Base-by-base conservation (phyloP, 2,797 vertebrate genomes). In the Mergus octosetaceus region DNA sequence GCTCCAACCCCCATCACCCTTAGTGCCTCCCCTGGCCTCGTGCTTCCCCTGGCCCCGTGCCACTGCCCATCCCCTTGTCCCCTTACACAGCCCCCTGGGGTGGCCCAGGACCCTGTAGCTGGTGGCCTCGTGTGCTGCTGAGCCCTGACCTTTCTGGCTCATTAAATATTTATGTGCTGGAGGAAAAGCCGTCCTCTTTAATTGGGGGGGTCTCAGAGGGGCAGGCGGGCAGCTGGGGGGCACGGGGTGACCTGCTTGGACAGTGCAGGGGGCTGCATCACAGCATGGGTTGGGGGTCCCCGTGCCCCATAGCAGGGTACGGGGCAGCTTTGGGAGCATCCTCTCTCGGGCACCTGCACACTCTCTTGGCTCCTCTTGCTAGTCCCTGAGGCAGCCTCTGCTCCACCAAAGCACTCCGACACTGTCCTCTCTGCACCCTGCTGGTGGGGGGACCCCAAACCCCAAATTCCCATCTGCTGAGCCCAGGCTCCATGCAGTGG, bases 381-480 rank as follows among this genome's bases (percentile, higher is more conserved):
- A 9, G 34, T 57, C 20, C 38, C 79, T 68, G 45, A 47, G 45
- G 45, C 20, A 47, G 53, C 13, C 32, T 30, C 56, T 82, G 32
- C 47, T 86, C 51, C 11, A 66, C 30, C 19, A 80, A 58, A 79
- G 11, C 47, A 81, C 6, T 9, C 38, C 20, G 66, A 13, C 4
- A 32, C 16, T 34, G 17, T 89, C 6, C 36, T 14, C 19, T 28
- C 11, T 1, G 8, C 4, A 57, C 3, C 9, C 18, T 68, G 4
- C 10, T 97, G 97, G 98, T 30, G 57, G 92, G 85, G 93, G 97
- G 96, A 97, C 96, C 97, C 95, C 43, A 18, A 45, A 45, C 17
- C 43, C 97, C 98, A 98, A 98, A 98, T 98, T 97, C 97, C 98
- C 97, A 97, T 97, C 28, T 54, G 11, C 0, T 2, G 21, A n/a